These are phyloP conservation scores for Aspidapion aeneum DNA, from an alignment of 2,888 invertebrate species.

Conservation along the genomic window DNA sequence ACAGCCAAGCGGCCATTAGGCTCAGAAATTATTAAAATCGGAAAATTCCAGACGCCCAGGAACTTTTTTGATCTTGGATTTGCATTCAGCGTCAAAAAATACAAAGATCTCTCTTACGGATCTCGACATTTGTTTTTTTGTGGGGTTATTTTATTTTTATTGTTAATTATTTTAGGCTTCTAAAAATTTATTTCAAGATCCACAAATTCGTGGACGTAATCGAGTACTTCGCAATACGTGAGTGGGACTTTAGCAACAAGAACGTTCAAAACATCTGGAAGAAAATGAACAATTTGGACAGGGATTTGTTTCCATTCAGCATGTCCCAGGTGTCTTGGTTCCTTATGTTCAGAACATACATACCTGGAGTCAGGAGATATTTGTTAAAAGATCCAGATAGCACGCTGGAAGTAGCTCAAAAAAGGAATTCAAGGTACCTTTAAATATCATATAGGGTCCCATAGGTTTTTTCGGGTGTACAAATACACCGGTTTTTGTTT, in stretches of 20 bases:
- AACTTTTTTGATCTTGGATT: too few relatives aligned
- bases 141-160: neutral
- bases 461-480: too few relatives aligned
- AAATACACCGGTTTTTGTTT: too few relatives aligned
- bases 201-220: slow-evolving; percentile 72
- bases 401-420: slow-evolving; percentile 48
- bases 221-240: slow-evolving; percentile 69
- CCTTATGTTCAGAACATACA: slow-evolving; percentile 63
- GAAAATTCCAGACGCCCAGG: too few relatives aligned
- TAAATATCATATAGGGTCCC: too few relatives aligned
- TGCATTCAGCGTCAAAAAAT: too few relatives aligned
- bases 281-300: slow-evolving; percentile 50
- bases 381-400: slow-evolving; percentile 74
- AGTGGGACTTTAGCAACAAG: slow-evolving; percentile 67
- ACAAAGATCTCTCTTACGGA: too few relatives aligned
- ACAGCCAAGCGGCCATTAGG: too few relatives aligned
- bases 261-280: slow-evolving; percentile 61
- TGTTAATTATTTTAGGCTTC: slow-evolving; percentile 55
- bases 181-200: slow-evolving; percentile 74
- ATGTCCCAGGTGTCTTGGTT: slow-evolving; percentile 70
- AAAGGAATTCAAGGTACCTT: slow-evolving; percentile 27
- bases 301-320: slow-evolving; percentile 67
- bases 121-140: neutral
- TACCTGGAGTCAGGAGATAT: slow-evolving; percentile 70
- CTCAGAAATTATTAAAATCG: too few relatives aligned